These are phyloP conservation scores for Cebuella pygmaea DNA, from an alignment of 2,797 vertebrate species.

Conservation along the genomic window DNA sequence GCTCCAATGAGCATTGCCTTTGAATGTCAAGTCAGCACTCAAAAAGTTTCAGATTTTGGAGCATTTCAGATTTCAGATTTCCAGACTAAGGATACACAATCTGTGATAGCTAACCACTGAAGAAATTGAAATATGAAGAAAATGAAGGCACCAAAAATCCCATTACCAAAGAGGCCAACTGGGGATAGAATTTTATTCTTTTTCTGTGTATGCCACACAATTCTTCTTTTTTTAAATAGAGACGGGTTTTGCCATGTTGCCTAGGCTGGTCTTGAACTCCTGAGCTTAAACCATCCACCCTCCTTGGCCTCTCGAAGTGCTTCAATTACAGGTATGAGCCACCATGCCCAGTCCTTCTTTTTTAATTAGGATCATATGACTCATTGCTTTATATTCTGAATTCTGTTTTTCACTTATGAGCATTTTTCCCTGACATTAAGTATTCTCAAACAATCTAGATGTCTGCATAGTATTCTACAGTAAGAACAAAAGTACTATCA, in stretches of 20 bases:
- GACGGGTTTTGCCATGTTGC: not conserved
- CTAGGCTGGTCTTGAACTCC: not conserved
- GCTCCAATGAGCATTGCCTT: not conserved
- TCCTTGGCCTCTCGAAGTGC: not conserved
- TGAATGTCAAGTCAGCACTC: not conserved
- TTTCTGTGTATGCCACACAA: not conserved
- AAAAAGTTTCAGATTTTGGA: not conserved
- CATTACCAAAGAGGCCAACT: not conserved
- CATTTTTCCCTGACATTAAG: not conserved
- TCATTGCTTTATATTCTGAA: not conserved
- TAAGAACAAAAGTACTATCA: not conserved
- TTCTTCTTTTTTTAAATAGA: not conserved
- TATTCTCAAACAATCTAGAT: not conserved
- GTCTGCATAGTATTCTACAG: not conserved
- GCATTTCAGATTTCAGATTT: not conserved
- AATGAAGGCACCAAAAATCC: not conserved
- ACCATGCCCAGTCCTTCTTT: not conserved
- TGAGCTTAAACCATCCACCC: not conserved
- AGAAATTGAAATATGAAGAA: slow-evolving; percentile 1
- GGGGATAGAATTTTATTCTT: not conserved
- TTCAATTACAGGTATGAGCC: not conserved
- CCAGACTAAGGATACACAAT: not conserved
- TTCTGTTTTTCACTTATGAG: not conserved
- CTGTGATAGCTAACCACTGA: not conserved
- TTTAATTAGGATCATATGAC: not conserved